Evolutionary conservation across 2,113 vertebrate species (phyloP), one percentile per base, ranked within the genome.

Genomic region (Leptodactylus fuscus): DNA sequence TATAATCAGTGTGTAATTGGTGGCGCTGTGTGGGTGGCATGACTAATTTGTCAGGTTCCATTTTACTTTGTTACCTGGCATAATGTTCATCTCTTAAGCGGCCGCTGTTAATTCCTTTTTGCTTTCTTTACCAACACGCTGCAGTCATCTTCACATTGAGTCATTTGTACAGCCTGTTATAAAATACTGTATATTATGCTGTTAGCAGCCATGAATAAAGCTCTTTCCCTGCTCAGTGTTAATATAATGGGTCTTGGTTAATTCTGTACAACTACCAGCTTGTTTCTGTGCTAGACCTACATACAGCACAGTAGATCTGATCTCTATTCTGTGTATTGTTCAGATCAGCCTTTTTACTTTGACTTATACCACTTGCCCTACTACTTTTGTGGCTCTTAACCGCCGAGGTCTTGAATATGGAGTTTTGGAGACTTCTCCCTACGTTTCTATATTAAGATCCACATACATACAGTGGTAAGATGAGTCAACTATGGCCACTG

Each of bases 61-160:
- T 76, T 83, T 85, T 65, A 76, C 46, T 77, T 65, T 84, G 29
- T 79, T 85, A 85, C 83, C 83, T 85, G 83, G 83, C 60, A 85
- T n/a, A 41, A 76, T 69, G 41, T 70, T 70, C 60, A 41, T 36
- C 60, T 69, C 74, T 34, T 53, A 78, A 51, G 13, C 27, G 67
- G 38, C 38, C 53, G 75, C n/a, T 27, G 74, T 41, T 85, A 32
- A 70, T 85, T 48, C 51, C 16, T 20, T 69, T 51, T 44, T 75
- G 27, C 53, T 53, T 69, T 29, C 81, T 49, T 74, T 62, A 41
- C 58, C 58, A 65, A 46, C 38, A 65, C 67, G 24, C 49, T 46
- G 29, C n/a, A 67, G 74, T 69, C 51, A 65, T 76, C 77, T 77
- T 65, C 44, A 48, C 41, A 81, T 44, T 2, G 15, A 69, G 41